Conservation (phyloP, 1,140 invertebrate species). For the Caenorhabditis brenneri region DNA sequence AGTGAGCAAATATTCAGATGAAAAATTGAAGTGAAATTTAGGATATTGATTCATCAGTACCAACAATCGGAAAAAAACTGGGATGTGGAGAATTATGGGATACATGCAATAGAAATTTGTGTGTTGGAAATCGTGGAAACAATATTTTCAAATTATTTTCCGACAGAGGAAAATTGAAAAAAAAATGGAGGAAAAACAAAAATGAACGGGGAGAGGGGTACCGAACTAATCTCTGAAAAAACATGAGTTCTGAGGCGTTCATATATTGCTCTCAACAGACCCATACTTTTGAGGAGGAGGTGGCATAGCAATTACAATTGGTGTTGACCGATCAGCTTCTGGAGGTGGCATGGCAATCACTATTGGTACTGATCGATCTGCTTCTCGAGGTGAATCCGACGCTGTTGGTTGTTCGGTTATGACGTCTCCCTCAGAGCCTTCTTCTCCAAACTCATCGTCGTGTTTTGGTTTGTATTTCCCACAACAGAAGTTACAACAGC, state of each 20-base stretch:
- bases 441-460: slow-evolving; percentile 50
- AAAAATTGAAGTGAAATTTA: not conserved
- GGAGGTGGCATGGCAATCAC: slow-evolving; percentile 42
- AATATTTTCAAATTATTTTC: not conserved
- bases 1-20: not conserved
- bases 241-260: not conserved
- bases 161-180: not conserved
- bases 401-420: not conserved
- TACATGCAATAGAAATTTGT: not conserved
- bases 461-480: slow-evolving; percentile 61
- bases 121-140: not conserved
- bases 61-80: not conserved
- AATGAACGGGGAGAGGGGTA: not conserved
- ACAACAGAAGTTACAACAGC: slow-evolving; percentile 65
- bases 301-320: slow-evolving; percentile 46
- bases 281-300: slow-evolving; percentile 41
- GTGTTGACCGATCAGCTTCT: not conserved
- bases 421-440: not conserved
- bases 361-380: not conserved
- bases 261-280: slow-evolving; percentile 34
- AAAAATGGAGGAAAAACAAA: not conserved
- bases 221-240: slow-evolving; percentile 8
- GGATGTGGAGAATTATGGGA: not conserved
- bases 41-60: not conserved
- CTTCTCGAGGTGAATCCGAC: not conserved